Base-by-base conservation (phyloP, 2,888 invertebrate species). In the Caprella mutica region DNA sequence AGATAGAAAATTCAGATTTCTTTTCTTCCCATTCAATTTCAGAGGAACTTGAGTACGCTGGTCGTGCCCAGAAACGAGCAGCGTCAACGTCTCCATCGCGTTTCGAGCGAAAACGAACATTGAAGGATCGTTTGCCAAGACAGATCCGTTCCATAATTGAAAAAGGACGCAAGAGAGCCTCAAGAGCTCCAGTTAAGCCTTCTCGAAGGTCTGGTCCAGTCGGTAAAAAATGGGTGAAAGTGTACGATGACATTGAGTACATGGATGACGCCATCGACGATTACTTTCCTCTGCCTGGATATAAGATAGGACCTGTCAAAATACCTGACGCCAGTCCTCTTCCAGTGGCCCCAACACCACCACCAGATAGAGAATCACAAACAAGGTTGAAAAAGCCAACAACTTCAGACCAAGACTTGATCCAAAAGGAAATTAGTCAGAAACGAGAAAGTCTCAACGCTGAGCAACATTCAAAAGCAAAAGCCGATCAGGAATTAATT, bases 101-200 rank as follows among this genome's bases (percentile, higher is more conserved):
- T 81, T 75, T 82, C 81, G 65, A 64, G 23, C 21, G 17, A 30
- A 23, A 21, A n/a, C 39, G 52, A 24, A 40, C 12, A 3, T 14
- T n/a, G 9, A 38, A 27, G 43, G 29, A 58, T 9, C 56, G 59
- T 23, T 46, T 64, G 29, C 55, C 62, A 40, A 75, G 90, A 39
- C 89, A 88, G 0, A 86, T 89, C 0, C 73, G 90, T 1, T 88
- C 88, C 40, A 73, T 90, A 55, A 87, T 90, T 0, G 76, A 76
- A 27, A 85, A 87, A 0, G 83, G 85, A 0, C 77, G 87, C 46
- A 92, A 92, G 71, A 84, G 86, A 0, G 90, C 26, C 38, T 26
- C 42, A 29, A 52, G 44, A 23, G 48, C 42, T 21, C 62, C 64
- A 8, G 52, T 35, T 24, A 58, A 60, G 29, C 64, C 64, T 5